A percentile compares a stretch with the other conserved stretches of the same genome.
phyloP scores from a whole-genome alignment of 2,888 invertebrate species.

The Girardia tigrina region DNA sequence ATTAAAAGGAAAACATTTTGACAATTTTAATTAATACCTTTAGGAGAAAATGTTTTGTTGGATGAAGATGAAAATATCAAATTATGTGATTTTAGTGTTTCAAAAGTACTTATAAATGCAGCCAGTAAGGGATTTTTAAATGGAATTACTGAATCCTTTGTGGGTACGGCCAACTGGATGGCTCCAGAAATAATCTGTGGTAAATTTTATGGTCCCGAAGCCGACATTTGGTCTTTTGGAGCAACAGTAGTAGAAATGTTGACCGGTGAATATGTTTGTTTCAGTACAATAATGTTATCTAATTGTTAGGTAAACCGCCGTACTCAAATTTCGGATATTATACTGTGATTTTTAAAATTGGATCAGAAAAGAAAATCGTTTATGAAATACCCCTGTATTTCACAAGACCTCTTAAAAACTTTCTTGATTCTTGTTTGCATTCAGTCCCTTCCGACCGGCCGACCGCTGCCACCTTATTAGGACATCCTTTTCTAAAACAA shows the following conservation, averaged over 20 bases:
- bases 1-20: no score
- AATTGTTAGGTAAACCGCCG: background rate
- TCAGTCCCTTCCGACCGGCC: background rate
- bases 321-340: background rate
- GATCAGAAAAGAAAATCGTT: background rate
- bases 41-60: constrained; percentile 52
- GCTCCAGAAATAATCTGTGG: constrained; percentile 51
- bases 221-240: constrained; percentile 51
- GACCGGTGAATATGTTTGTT: constrained; percentile 38
- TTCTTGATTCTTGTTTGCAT: background rate
- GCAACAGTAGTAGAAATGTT: constrained; percentile 51
- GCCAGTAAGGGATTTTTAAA: background rate
- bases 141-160: constrained; percentile 41
- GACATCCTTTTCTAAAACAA: background rate
- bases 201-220: constrained; percentile 42
- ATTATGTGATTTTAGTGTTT: constrained; percentile 52
- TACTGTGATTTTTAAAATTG: background rate
- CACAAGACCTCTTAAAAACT: background rate
- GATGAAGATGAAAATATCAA: constrained; percentile 51
- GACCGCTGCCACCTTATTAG: background rate
- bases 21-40: constrained; percentile 12
- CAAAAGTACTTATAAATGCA: background rate
- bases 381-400: background rate
- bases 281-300: background rate
- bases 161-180: constrained; percentile 51